Percentiles rank a stretch among this genome's conserved stretches.
Conservation (phyloP, 2,888 invertebrate species). For the Malthinus seriepunctatus region DNA sequence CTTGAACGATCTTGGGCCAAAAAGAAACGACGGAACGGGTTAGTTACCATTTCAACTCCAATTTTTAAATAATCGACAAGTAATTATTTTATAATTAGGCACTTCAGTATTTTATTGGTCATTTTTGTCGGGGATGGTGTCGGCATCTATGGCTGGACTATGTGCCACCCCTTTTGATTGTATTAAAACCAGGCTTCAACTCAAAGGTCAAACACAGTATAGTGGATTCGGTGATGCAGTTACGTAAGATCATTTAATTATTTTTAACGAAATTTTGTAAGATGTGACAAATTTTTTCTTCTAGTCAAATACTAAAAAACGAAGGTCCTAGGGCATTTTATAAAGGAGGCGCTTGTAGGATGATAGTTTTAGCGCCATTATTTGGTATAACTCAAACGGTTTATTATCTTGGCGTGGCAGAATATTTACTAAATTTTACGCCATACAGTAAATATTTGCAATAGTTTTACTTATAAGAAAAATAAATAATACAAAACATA, state of each 20-base stretch:
- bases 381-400: constrained; percentile 96
- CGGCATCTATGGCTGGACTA: not conserved
- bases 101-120: not conserved
- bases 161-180: constrained; percentile 5
- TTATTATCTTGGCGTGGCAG: constrained; percentile 76
- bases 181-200: constrained; percentile 7
- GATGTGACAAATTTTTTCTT: not conserved
- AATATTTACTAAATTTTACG: not conserved
- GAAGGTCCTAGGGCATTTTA: constrained; percentile 62
- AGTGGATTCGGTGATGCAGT: not conserved
- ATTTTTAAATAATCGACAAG: not conserved
- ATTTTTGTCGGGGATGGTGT: not conserved
- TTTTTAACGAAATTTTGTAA: not conserved
- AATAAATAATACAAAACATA: no score
- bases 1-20: constrained; percentile 1
- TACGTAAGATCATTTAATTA: not conserved
- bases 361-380: constrained; percentile 93
- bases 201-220: not conserved
- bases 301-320: not conserved
- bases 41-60: not conserved
- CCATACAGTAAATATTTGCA: no score
- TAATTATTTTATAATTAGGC: not conserved
- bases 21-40: not conserved
- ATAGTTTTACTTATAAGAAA: no score
- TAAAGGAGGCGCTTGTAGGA: constrained; percentile 91